These are phyloP conservation scores for Origma solitaria DNA, from an alignment of 2,113 vertebrate genomes.

Conservation along the genomic window DNA sequence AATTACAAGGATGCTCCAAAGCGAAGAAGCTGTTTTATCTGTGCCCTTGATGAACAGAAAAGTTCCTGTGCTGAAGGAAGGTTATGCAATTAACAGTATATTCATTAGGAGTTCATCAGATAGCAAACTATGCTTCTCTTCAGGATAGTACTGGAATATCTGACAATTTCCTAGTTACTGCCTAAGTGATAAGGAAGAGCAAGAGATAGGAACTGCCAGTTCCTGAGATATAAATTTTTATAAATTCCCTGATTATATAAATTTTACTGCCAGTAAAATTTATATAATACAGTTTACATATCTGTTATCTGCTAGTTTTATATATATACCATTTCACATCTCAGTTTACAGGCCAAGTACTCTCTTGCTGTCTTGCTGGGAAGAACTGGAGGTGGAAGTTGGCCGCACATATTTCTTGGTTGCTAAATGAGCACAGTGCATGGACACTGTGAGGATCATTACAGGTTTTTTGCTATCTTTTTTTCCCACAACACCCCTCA, in stretches of 20 bases:
- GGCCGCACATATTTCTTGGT: background rate
- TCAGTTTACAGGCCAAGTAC: background rate
- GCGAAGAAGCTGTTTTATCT: conserved; percentile 68
- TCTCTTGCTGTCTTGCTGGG: background rate
- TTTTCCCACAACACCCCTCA: background rate
- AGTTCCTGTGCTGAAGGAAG: conserved; percentile 51
- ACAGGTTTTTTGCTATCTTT: background rate
- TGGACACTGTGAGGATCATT: background rate
- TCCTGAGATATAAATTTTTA: background rate
- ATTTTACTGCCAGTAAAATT: background rate
- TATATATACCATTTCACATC: background rate
- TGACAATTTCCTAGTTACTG: background rate
- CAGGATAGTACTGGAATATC: background rate
- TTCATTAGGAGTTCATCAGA: conserved; percentile 67
- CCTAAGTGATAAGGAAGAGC: background rate
- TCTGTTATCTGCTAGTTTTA: background rate
- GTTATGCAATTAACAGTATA: conserved; percentile 69
- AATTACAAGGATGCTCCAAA: conserved; percentile 72
- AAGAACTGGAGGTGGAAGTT: background rate
- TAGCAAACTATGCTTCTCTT: background rate
- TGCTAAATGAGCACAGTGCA: background rate
- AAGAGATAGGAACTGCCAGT: background rate
- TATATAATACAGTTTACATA: background rate
- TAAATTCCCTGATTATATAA: background rate
- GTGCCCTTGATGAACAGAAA: conserved; percentile 68